phyloP scores from a whole-genome alignment of 1,140 invertebrate species.

The Maniola jurtina region DNA sequence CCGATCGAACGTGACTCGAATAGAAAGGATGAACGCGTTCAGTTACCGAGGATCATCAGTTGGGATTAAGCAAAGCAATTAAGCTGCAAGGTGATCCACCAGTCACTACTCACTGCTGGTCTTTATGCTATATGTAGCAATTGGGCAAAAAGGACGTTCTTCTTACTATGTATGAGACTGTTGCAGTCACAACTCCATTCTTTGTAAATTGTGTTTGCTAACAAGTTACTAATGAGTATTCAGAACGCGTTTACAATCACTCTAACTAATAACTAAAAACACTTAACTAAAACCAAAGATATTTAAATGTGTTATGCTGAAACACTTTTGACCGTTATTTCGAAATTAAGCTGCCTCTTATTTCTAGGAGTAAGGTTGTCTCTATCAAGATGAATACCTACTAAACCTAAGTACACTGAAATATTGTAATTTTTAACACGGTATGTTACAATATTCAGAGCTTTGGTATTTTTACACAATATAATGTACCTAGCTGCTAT shows the following conservation, averaged over 20 bases:
- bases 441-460: too few species aligned
- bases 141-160: slow-evolving; percentile 38
- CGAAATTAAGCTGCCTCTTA: too few species aligned
- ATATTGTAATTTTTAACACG: too few species aligned
- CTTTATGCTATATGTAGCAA: slow-evolving; percentile 24
- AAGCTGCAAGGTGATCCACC: slow-evolving; percentile 54
- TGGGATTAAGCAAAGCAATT: slow-evolving; percentile 46
- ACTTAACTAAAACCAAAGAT: too few species aligned
- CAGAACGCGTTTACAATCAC: slow-evolving; percentile 1
- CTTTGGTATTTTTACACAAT: too few species aligned
- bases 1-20: slow-evolving; percentile 30
- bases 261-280: background rate
- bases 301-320: too few species aligned
- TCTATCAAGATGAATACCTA: too few species aligned
- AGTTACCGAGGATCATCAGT: slow-evolving; percentile 39
- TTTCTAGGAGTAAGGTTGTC: too few species aligned
- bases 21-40: slow-evolving; percentile 22
- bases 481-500: too few species aligned
- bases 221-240: slow-evolving; percentile 6
- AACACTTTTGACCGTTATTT: too few species aligned
- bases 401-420: too few species aligned
- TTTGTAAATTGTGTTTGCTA: slow-evolving; percentile 1
- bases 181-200: slow-evolving; percentile 5
- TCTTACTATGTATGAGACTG: slow-evolving; percentile 2
- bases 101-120: slow-evolving; percentile 40